Percentiles rank a stretch among this genome's conserved stretches.
phyloP scores from a whole-genome alignment of 2,888 invertebrate species.

The Plebejus argus region DNA sequence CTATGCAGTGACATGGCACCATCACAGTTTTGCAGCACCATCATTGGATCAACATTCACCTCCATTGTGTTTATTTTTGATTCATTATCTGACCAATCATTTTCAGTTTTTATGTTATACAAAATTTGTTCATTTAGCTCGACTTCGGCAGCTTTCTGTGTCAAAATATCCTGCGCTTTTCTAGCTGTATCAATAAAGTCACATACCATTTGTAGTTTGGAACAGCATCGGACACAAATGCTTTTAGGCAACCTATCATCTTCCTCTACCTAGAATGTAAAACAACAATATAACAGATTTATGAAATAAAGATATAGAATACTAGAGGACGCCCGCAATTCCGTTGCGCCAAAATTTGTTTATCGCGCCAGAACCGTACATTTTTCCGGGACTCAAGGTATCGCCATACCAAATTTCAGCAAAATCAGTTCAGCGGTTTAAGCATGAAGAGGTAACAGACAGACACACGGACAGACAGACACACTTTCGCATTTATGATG shows the following conservation, averaged over 20 bases:
- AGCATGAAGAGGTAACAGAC: no score
- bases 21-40: conserved; percentile 82
- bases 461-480: no score
- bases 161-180: conserved; percentile 82
- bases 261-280: conserved; percentile 77
- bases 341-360: no score
- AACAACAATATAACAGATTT: background rate
- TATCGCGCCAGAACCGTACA: no score
- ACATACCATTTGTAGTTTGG: conserved; percentile 84
- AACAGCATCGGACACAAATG: conserved; percentile 84
- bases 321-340: no score
- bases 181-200: conserved; percentile 84
- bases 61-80: conserved; percentile 80
- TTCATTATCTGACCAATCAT: conserved; percentile 52
- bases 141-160: conserved; percentile 63
- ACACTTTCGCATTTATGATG: no score
- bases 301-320: background rate
- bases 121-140: conserved; percentile 39
- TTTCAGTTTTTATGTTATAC: conserved; percentile 43
- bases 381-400: no score
- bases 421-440: no score
- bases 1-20: conserved; percentile 50
- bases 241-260: conserved; percentile 86
- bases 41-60: conserved; percentile 85
- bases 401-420: no score